Conservation (phyloP, 1,140 invertebrate genomes). For the Meloidogyne exigua region DNA sequence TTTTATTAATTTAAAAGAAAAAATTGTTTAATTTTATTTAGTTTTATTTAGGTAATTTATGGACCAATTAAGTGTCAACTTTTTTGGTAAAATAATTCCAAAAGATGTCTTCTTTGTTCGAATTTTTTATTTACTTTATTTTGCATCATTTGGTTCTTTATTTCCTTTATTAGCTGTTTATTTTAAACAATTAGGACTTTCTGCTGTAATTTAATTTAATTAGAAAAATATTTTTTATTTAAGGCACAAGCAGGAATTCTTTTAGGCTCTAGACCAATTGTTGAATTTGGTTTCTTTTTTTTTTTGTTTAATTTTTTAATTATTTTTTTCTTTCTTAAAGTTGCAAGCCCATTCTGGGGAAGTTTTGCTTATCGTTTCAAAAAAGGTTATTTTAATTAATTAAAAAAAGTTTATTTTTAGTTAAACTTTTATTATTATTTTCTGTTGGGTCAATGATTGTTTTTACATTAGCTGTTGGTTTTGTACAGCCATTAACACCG, state of each 20-base stretch:
- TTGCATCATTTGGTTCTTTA: constrained; percentile 94
- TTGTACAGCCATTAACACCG: constrained; percentile 85
- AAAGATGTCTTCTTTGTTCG: constrained; percentile 83
- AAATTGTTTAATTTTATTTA: no score
- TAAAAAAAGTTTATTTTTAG: constrained; percentile 54
- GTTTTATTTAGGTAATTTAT: background rate
- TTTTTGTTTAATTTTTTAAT: no score
- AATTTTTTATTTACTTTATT: constrained; percentile 98
- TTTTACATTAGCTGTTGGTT: constrained; percentile 90
- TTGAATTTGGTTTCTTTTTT: constrained; percentile 74
- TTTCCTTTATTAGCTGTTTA: constrained; percentile 97
- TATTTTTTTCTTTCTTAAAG: constrained; percentile 26
- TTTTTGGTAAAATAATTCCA: constrained; percentile 50
- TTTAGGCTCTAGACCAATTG: constrained; percentile 86
- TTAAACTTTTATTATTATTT: constrained; percentile 79
- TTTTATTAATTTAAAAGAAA: no score
- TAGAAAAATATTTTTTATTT: background rate
- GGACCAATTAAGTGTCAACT: constrained; percentile 44
- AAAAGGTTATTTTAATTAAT: constrained; percentile 59
- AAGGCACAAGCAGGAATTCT: constrained; percentile 69
- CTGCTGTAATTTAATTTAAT: constrained; percentile 67
- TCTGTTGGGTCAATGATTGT: constrained; percentile 90
- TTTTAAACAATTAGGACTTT: constrained; percentile 75
- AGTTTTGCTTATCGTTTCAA: constrained; percentile 77
- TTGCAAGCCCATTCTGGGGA: constrained; percentile 96